These are phyloP conservation scores for Epinephelus cyanopodus DNA, from an alignment of 2,113 vertebrate species.

Conservation along the genomic window DNA sequence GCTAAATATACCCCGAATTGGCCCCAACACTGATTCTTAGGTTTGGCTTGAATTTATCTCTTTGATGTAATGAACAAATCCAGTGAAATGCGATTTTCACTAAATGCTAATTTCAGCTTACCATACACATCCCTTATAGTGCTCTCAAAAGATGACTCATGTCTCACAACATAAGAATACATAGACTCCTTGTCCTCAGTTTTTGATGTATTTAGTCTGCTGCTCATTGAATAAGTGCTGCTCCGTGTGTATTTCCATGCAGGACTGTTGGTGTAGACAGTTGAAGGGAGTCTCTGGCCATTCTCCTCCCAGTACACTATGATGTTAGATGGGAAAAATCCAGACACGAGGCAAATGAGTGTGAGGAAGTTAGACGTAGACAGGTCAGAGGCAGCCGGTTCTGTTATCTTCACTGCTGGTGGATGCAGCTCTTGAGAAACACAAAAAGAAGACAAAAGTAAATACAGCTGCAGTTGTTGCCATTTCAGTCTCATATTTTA, in stretches of 20 bases:
- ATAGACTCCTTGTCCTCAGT: conserved; percentile 27
- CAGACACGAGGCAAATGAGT: conserved; percentile 73
- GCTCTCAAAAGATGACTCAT: conserved; percentile 70
- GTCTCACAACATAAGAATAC: conserved; percentile 77
- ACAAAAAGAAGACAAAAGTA: not conserved
- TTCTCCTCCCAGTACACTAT: conserved; percentile 74
- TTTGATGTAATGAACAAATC: not conserved
- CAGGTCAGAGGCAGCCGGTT: conserved; percentile 58
- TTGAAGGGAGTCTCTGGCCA: conserved; percentile 30
- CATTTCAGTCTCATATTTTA: too few relatives aligned
- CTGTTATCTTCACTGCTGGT: conserved; percentile 67
- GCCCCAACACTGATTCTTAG: too few relatives aligned
- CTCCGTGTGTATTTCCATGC: conserved; percentile 38
- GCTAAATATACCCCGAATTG: too few relatives aligned
- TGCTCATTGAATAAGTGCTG: conserved; percentile 71
- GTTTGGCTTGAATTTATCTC: not conserved
- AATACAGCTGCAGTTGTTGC: too few relatives aligned
- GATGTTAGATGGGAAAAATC: conserved; percentile 74
- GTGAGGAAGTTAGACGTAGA: conserved; percentile 10
- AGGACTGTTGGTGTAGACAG: conserved; percentile 64
- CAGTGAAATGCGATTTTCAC: not conserved
- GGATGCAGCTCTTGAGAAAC: conserved; percentile 42
- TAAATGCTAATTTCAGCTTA: conserved; percentile 44
- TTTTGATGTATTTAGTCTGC: conserved; percentile 61
- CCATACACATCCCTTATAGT: conserved; percentile 71